Evolutionary conservation across 2,888 invertebrate species (phyloP), one percentile per base, ranked within the genome.

Genomic region (Oxycera nigricornis): DNA sequence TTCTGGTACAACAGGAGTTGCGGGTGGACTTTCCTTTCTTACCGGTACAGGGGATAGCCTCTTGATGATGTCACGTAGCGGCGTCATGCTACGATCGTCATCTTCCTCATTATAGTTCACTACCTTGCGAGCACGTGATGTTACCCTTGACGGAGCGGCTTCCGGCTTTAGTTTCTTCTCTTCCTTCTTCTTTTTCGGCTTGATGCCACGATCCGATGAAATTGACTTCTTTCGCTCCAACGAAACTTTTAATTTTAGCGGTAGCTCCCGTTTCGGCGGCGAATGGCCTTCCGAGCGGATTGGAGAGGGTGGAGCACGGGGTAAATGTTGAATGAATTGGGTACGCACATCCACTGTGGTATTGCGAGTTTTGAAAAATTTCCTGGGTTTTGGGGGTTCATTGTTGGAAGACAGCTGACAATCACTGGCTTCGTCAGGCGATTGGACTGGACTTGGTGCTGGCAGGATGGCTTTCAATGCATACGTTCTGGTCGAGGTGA

Each of bases 351-450:
- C 76, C 74, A 73, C 77, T 22, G 90, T 82, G 7, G 83, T 88
- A 85, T 93, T 94, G 70, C 93, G 91, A 82, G 94, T 94, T 83
- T 95, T 95, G 83, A 95, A 95, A 85, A 95, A 95, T 83, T 95
- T 95, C 82, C 94, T 93, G 57, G 95, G 95, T 83, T 94, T 94
- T 79, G 90, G 89, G 78, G 90, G 82, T 65, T 84, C 85, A 73
- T 81, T 82, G 6, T 52, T 55, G 11, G 55, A 17, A 2, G 67
- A 17, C 41, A 82, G 79, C 4, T 82, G 79, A 0, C 82, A 82
- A 73, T 82, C 80, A 30, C 74, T 72, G n/a, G 39, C 70, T 39
- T 52, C 68, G 61, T 78, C 80, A 9, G 81, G 79, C 76, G 81
- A 79, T 74, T 79, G 79, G 31, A 78, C 79, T 14, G 82, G 82